These are phyloP conservation scores for Chelonoidis abingdonii DNA, from an alignment of 2,113 vertebrate species.

Conservation along the genomic window DNA sequence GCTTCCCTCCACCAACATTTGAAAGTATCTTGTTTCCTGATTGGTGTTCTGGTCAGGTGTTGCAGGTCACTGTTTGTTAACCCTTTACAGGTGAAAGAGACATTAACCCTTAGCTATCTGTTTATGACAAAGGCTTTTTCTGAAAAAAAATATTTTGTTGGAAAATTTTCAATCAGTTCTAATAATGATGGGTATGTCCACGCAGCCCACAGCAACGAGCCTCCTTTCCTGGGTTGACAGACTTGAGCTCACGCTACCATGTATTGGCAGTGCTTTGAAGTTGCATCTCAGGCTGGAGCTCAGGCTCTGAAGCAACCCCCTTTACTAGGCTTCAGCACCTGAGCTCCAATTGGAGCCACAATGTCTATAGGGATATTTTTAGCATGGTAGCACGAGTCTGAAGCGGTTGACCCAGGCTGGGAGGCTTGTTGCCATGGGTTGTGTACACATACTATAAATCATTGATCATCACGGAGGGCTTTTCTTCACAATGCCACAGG, in stretches of 20 bases:
- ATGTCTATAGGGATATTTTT: neutral
- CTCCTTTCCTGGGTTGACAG: neutral
- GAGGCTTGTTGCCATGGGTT: neutral
- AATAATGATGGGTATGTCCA: neutral
- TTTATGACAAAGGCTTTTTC: neutral
- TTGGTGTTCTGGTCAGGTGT: no score
- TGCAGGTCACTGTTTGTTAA: no score
- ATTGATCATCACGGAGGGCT: neutral
- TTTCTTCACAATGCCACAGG: neutral
- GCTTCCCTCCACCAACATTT: no score
- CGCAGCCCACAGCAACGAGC: neutral
- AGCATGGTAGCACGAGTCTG: neutral
- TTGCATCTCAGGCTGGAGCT: neutral
- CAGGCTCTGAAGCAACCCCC: neutral
- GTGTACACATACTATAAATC: neutral
- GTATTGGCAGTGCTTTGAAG: neutral
- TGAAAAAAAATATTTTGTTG: neutral
- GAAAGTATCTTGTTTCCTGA: no score
- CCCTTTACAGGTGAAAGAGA: no score
- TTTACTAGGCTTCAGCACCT: neutral
- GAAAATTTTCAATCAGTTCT: neutral
- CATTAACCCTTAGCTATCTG: no score
- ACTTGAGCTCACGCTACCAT: neutral
- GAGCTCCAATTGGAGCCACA: neutral
- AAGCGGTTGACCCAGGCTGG: neutral